Base-by-base conservation (phyloP, 1,140 invertebrate genomes). In the Hycleus phaleratus region DNA sequence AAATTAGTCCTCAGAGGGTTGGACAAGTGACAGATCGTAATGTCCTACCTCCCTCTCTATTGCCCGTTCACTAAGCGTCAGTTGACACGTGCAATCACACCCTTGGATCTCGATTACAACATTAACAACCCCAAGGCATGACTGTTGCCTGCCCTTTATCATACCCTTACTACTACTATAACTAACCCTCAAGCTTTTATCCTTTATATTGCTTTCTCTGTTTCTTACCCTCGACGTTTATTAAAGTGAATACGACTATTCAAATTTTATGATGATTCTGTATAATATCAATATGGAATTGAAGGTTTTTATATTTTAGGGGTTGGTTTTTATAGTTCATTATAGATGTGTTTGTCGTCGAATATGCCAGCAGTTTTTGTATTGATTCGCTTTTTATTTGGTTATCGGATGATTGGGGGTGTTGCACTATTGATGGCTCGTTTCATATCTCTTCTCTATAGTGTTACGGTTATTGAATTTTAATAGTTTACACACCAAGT, bases 71-170 rank as follows among this genome's bases (percentile, higher is more conserved):
- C 32, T 32, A 54, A 55, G 58, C 54, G 59, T 32, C 49, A 50
- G 25, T 44, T 47, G 50, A 65, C 63, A 65, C 63, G 63, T 61
- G 63, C 54, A 60, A 65, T 65, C 63, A 59, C 63, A 65, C 63
- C 63, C 63, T 62, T 50, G 53, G 54, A 65, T 65, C 60, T 65
- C 61, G 61, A 65, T 65, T 65, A 63, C 63, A 65, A 63, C 63
- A 63, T 63, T 63, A 63, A 60, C 63, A 65, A 63, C 61, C 60
- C 58, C 38, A 46, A 51, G 61, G 58, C 39, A 43, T 60, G 45
- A 18, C 26, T 44, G 38, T 45, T 44, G 10, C 12, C 38, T 10
- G 3, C 3, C 9, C 18, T 26, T 12, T 18, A 18, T 18, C 10
- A 25, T 42, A 25, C 38, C 49, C 54, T 26, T 48, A 50, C 3